Evolutionary conservation across 2,888 invertebrate genomes (phyloP), one percentile per base, ranked within the genome.

Genomic region (Mystacides longicornis): DNA sequence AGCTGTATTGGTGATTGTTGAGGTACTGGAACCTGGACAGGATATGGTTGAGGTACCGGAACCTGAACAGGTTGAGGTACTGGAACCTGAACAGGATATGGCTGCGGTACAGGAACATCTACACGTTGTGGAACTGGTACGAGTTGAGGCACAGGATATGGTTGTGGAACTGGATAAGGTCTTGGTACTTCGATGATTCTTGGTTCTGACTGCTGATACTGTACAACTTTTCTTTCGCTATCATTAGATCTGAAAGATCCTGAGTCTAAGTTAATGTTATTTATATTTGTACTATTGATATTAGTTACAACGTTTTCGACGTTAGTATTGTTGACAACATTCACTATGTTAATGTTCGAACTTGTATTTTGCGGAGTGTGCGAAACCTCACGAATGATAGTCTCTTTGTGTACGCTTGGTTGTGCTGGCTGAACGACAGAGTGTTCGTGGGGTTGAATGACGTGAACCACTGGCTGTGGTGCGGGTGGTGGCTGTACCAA

Each of bases 251-350:
- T n/a, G n/a, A n/a, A n/a, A n/a, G n/a, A n/a, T 14, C 48, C 48
- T 7, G 21, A 2, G 23, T 18, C 23, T 9, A 49, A 11, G 5
- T 31, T 33, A 2, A 49, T 33, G 19, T 49, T 49, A 20, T 49
- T 49, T 11, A 49, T 20, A 31, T 49, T 49, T 18, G 31, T 33
- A 31, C 23, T 49, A 19, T 27, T 49, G 2, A 49, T 49, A 9
- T 27, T 49, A 18, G 49, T 49, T 3, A 33, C 14, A 18, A 33
- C 49, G 18, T 49, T 49, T 7, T 31, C 20, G 14, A 31, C 18
- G 19, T 49, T 22, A 7, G 49, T 49, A 18, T 23, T 49, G 16
- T 49, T 49, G 2, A 49, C 33, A 23, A 49, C 31, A 18, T 49
- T 49, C 19, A 23, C 23, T 5, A 31, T 27, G 4, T 49, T 27